Conservation (phyloP, 2,888 invertebrate species). For the Drosophila leonis region DNA sequence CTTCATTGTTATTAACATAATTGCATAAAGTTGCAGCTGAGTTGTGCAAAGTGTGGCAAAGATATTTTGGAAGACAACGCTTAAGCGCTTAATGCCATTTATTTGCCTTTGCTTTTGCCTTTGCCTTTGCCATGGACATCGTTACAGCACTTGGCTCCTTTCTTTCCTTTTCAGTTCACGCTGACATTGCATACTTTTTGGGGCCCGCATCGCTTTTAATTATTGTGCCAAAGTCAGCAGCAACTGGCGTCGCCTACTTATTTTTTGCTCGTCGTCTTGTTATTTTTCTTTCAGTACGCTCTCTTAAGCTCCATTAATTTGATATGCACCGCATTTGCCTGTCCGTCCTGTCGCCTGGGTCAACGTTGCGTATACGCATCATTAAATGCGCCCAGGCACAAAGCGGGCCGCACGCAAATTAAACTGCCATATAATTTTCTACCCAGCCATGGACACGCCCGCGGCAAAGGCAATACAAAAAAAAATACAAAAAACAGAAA, state of each 20-base stretch:
- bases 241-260: constrained; percentile 27
- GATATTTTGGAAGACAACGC: constrained; percentile 61
- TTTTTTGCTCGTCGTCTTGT: background rate
- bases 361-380: constrained; percentile 71
- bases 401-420: constrained; percentile 64
- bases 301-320: constrained; percentile 63
- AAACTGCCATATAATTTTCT: constrained; percentile 64
- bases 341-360: constrained; percentile 34
- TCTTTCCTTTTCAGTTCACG: constrained; percentile 26
- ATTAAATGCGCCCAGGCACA: constrained; percentile 58
- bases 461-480: constrained; percentile 10
- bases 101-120: constrained; percentile 29
- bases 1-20: constrained; percentile 80
- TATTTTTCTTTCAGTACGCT: constrained; percentile 19
- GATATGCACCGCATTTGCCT: constrained; percentile 31
- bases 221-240: constrained; percentile 45
- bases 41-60: constrained; percentile 54
- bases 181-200: constrained; percentile 48
- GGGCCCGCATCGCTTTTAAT: constrained; percentile 48
- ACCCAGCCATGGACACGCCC: constrained; percentile 39
- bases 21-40: constrained; percentile 75
- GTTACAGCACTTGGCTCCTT: background rate
- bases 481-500: background rate
- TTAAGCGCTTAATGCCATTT: constrained; percentile 60
- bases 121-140: background rate